These are phyloP conservation scores for Chauna torquata DNA, from an alignment of 2,113 vertebrate genomes.

Conservation along the genomic window DNA sequence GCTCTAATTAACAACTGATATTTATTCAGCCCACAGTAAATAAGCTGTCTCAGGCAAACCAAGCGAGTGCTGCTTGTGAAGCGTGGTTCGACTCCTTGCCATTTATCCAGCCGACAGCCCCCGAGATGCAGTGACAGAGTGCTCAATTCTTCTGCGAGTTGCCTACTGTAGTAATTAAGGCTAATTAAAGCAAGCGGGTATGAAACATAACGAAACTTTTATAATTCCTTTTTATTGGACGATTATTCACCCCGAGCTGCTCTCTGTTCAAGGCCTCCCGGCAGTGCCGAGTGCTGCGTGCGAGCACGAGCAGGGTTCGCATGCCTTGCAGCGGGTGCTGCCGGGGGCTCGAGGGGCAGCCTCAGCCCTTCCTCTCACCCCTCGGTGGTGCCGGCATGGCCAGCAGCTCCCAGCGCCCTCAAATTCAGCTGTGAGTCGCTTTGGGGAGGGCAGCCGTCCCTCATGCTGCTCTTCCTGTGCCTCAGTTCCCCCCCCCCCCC, in stretches of 20 bases:
- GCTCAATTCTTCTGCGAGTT: background rate
- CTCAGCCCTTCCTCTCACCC: background rate
- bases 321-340: background rate
- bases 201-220: background rate
- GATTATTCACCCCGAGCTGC: background rate
- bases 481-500: background rate
- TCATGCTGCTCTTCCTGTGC: background rate
- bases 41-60: background rate
- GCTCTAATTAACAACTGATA: conserved; percentile 53
- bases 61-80: background rate
- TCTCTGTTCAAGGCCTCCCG: background rate
- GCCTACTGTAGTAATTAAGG: conserved; percentile 49
- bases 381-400: background rate
- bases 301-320: accelerated
- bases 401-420: background rate
- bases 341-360: background rate
- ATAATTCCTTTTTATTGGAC: background rate
- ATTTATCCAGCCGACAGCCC: background rate
- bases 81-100: background rate
- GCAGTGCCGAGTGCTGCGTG: accelerated
- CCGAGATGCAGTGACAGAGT: background rate
- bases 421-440: accelerated
- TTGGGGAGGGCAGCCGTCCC: accelerated
- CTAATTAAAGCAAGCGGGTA: conserved; percentile 53
- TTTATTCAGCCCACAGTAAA: conserved; percentile 12